Evolutionary conservation across 2,888 invertebrate genomes (phyloP), one percentile per base, ranked within the genome.

Genomic region (Pedicia rivosa): DNA sequence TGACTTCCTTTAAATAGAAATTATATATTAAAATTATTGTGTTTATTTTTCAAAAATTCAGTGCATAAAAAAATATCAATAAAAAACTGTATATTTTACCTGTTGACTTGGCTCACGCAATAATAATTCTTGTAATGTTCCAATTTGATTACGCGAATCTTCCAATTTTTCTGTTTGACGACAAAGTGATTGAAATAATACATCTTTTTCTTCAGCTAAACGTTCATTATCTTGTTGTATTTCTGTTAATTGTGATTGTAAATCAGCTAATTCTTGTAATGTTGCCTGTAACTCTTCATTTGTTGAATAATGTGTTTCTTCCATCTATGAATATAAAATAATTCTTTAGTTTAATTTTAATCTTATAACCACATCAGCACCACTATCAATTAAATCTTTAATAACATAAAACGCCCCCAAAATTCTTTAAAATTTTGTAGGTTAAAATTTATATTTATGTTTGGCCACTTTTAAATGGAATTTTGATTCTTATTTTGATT

Each of bases 251-350:
- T 87, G 86, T 5, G 80, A 70, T 61, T 92, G 90, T 26, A 92
- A 65, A 58, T 92, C 91, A 8, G 87, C 80, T 43, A 91, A 64
- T 62, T 94, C 92, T 48, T 91, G 91, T 32, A 94, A 66, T 0
- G 92, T 94, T 1, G 92, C 92, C 63, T 92, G 91, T 5, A 90
- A 66, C 59, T 90, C 90, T 59, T 90, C 88, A 55, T 83, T 86
- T 40, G 88, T 90, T 44, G 87, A 87, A 56, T 54, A 69, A 55
- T 61, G 59, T 3, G 60, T 62, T 45, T 62, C 61, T 45, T 62
- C 62, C 62, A 62, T 62, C 50, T 60, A 40, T 14, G 27, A 32
- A 40, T 20, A 6, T 20, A 6, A 5, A 20, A 20, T 20, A 5
- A 20, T 6, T 20, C 20, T 22, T 28, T 27, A 19, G 19, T 12